A percentile compares a stretch with the other conserved stretches of the same genome.
These are phyloP conservation scores for Stichodactyla helianthus DNA, from an alignment of 64 coral and sea anemone genomes.

Conservation along the genomic window DNA sequence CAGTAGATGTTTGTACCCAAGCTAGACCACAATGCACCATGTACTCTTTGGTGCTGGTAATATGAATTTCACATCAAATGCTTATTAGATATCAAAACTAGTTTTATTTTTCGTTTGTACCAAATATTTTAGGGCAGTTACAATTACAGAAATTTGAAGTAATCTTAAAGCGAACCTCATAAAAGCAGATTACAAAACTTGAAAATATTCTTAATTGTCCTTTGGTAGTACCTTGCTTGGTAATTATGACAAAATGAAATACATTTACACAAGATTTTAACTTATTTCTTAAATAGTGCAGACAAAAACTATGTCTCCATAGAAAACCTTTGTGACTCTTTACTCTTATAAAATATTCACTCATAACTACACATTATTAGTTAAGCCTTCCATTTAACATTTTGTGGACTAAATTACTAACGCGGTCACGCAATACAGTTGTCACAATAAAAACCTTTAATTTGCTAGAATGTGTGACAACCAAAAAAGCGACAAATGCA, in stretches of 20 bases:
- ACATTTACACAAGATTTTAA: background rate
- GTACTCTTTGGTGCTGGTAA: background rate
- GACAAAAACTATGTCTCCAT: conserved; percentile 7
- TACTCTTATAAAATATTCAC: conserved; percentile 14
- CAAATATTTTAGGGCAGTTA: conserved; percentile 14
- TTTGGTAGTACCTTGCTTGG: background rate
- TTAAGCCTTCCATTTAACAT: background rate
- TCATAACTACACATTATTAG: background rate
- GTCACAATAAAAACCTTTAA: background rate
- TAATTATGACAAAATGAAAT: conserved; percentile 18
- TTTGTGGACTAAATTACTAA: background rate
- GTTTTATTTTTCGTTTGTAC: conserved; percentile 22
- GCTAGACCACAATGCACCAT: background rate
- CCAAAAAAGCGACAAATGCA: background rate
- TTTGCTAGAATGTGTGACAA: background rate
- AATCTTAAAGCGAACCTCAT: background rate
- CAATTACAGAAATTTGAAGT: conserved; percentile 10
- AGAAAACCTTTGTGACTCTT: background rate
- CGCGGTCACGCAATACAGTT: background rate
- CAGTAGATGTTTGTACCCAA: no score
- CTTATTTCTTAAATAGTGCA: conserved; percentile 31
- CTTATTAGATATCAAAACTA: conserved; percentile 27
- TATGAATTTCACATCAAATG: background rate
- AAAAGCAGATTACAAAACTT: conserved; percentile 17
- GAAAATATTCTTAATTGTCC: background rate